Evolutionary conservation across 2,113 vertebrate species (phyloP), one percentile per base, ranked within the genome.

Genomic region (Rhea pennata): DNA sequence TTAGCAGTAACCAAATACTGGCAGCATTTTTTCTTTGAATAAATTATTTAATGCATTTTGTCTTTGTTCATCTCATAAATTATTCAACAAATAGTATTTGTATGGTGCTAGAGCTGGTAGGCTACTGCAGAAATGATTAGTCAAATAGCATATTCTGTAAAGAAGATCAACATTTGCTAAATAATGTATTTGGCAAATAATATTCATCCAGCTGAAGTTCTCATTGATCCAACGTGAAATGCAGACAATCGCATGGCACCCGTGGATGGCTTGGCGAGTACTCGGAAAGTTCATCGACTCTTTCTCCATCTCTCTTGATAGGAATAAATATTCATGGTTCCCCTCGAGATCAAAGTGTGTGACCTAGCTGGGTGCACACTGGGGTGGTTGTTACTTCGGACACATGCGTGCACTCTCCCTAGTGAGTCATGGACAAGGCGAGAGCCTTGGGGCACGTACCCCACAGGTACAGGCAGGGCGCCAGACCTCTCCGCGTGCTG

Each of bases 41-140:
- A 95, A 96, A 96, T 97, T 91, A 96, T 96, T 96, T 82, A 97
- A 16, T 53, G 72, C 69, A 61, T 89, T 95, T 96, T 95, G 75
- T 59, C 91, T 96, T 95, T 96, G 78, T 77, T 95, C 72, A 44
- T 78, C 82, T 95, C 75, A 94, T 96, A 83, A 86, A 94, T 95
- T 93, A 97, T 96, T 97, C 93, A 95, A 2, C 3, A 8, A 74
- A 92, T 65, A 93, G 65, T 80, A 80, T 87, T 64, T 96, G 75
- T 88, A 91, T 59, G 81, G 73, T 69, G 31, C 65, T 88, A 81
- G 87, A 88, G 87, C 87, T 95, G 2, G 2, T 77, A 74, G 74
- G 69, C 64, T 88, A 71, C 72, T 67, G 75, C 85, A 88, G 75
- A 86, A 84, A 83, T 72, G 58, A 93, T 95, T 87, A 94, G 61